These are phyloP conservation scores for Melanchra persicariae DNA, from an alignment of 2,888 invertebrate species.

Conservation along the genomic window DNA sequence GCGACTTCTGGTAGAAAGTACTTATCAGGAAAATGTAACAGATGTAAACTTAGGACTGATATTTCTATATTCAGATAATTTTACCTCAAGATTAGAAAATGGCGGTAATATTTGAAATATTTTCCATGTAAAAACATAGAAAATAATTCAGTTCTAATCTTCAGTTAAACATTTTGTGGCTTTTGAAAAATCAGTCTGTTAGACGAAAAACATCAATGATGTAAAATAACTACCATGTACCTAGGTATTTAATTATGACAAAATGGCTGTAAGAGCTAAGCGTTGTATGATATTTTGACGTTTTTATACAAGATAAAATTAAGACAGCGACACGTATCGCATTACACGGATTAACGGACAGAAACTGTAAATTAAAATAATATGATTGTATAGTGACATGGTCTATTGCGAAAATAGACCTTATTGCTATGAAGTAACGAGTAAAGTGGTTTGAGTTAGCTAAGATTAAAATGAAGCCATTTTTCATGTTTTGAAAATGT, in stretches of 20 bases:
- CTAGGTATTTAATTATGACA: background rate
- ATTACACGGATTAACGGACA: background rate
- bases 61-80: too few species aligned
- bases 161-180: too few species aligned
- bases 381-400: constrained; percentile 27
- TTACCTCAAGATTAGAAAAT: too few species aligned
- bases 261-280: constrained; percentile 22
- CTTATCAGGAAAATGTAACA: background rate
- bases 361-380: background rate
- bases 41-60: background rate
- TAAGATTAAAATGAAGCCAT: background rate
- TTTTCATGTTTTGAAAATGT: background rate
- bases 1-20: background rate
- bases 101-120: too few species aligned
- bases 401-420: constrained; percentile 23
- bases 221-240: constrained; percentile 28
- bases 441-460: constrained; percentile 11
- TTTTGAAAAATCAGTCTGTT: too few species aligned
- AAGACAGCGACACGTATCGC: constrained; percentile 19
- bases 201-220: constrained; percentile 1
- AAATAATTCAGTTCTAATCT: too few species aligned
- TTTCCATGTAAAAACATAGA: too few species aligned
- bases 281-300: constrained; percentile 8
- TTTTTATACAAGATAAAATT: constrained; percentile 27
- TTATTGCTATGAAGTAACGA: constrained; percentile 12